A percentile compares a stretch with the other conserved stretches of the same genome.
Conservation (phyloP, 2,888 invertebrate genomes). For the Lithosia quadra region DNA sequence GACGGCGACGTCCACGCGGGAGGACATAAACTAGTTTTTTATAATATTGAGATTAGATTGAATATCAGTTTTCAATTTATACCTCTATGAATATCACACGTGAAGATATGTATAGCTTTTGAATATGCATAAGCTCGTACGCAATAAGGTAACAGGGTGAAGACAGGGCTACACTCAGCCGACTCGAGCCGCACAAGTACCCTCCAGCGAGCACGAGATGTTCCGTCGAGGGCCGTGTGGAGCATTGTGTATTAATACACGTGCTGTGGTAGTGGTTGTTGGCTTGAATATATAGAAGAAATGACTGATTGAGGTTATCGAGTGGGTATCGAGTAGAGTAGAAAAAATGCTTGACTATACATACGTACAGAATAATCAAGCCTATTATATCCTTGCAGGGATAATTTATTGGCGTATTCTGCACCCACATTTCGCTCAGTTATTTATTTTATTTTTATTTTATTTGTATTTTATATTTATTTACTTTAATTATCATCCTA, state of each 20-base stretch:
- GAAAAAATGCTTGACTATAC: neutral
- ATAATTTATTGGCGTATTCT: neutral
- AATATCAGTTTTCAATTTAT: neutral
- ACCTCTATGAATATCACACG: neutral
- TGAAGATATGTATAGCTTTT: neutral
- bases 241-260: slow-evolving; percentile 52
- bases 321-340: neutral
- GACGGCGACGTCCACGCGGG: no score
- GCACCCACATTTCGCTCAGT: no score
- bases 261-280: slow-evolving; percentile 14
- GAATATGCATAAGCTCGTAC: slow-evolving; percentile 23
- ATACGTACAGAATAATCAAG: neutral
- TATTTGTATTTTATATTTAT: no score
- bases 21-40: no score
- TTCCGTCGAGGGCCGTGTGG: slow-evolving; percentile 42
- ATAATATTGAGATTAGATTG: neutral
- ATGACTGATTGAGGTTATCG: neutral
- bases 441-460: no score
- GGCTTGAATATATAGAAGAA: neutral
- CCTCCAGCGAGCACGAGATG: slow-evolving; percentile 47
- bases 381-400: neutral
- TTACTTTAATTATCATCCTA: neutral
- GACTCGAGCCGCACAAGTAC: slow-evolving; percentile 43
- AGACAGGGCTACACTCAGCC: slow-evolving; percentile 43
- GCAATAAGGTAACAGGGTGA: slow-evolving; percentile 51